These are phyloP conservation scores for Actias luna DNA, from an alignment of 2,888 invertebrate genomes.

Conservation along the genomic window DNA sequence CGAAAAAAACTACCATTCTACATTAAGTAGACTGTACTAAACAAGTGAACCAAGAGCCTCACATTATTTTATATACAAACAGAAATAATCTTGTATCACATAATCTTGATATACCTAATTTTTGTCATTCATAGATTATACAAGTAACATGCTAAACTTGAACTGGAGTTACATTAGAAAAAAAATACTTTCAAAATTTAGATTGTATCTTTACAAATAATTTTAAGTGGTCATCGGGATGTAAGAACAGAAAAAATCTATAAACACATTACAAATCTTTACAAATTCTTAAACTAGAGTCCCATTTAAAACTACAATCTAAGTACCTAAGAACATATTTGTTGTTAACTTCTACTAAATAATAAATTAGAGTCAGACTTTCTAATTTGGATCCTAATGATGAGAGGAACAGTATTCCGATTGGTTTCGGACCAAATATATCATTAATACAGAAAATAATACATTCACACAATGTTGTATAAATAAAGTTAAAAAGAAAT, in stretches of 20 bases:
- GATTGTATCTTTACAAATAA: neutral
- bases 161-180: neutral
- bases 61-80: conserved; percentile 43
- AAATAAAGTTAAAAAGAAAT: conserved; percentile 32
- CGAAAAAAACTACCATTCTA: neutral
- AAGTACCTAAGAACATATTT: conserved; percentile 34
- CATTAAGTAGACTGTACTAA: conserved; percentile 26
- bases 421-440: conserved; percentile 44
- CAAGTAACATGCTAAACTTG: neutral
- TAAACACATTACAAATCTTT: conserved; percentile 13
- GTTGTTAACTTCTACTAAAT: conserved; percentile 46
- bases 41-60: conserved; percentile 35
- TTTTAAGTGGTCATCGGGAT: neutral
- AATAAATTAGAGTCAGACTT: conserved; percentile 81
- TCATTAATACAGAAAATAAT: conserved; percentile 37
- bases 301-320: conserved; percentile 45
- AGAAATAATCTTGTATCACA: conserved; percentile 20
- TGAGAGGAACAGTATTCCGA: conserved; percentile 56
- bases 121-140: conserved; percentile 27
- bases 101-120: conserved; percentile 1
- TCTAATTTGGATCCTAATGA: conserved; percentile 69
- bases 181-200: neutral
- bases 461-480: conserved; percentile 33
- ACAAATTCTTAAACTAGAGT: conserved; percentile 32
- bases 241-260: conserved; percentile 15